A percentile compares a stretch with the other conserved stretches of the same genome.
These are phyloP conservation scores for Gandaritis pyraliata DNA, from an alignment of 2,888 invertebrate genomes.

Conservation along the genomic window DNA sequence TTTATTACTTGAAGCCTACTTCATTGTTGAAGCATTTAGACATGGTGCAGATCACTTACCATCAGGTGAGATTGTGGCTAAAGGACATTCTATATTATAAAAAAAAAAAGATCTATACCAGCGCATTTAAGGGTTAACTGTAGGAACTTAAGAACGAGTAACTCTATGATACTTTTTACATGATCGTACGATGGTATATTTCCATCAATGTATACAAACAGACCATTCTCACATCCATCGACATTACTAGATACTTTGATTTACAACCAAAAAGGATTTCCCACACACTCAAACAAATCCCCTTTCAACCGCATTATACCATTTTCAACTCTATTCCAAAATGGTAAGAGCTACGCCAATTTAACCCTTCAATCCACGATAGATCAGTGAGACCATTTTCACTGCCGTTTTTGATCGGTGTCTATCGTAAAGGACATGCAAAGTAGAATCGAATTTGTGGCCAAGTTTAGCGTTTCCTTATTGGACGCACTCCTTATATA, in stretches of 20 bases:
- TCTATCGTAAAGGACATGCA: conserved; percentile 73
- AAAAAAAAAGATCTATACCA: no score
- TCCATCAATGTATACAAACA: background rate
- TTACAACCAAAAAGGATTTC: conserved; percentile 22
- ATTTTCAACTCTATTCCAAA: conserved; percentile 14
- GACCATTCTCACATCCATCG: conserved; percentile 19
- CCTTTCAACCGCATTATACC: background rate
- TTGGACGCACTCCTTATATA: conserved; percentile 45
- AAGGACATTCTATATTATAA: no score
- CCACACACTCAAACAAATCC: conserved; percentile 16
- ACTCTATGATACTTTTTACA: no score
- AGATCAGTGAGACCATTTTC: conserved; percentile 66
- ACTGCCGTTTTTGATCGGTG: conserved; percentile 64
- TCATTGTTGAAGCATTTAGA: no score
- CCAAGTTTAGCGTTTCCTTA: conserved; percentile 67
- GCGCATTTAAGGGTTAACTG: no score
- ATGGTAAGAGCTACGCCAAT: conserved; percentile 14
- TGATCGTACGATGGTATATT: background rate
- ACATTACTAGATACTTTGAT: conserved; percentile 16
- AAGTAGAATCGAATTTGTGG: conserved; percentile 57
- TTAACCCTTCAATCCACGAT: conserved; percentile 23
- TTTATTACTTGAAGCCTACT: no score
- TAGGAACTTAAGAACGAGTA: no score
- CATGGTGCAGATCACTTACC: no score
- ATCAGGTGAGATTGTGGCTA: no score